Conservation (phyloP, 2,113 vertebrate genomes). For the Anhinga anhinga region DNA sequence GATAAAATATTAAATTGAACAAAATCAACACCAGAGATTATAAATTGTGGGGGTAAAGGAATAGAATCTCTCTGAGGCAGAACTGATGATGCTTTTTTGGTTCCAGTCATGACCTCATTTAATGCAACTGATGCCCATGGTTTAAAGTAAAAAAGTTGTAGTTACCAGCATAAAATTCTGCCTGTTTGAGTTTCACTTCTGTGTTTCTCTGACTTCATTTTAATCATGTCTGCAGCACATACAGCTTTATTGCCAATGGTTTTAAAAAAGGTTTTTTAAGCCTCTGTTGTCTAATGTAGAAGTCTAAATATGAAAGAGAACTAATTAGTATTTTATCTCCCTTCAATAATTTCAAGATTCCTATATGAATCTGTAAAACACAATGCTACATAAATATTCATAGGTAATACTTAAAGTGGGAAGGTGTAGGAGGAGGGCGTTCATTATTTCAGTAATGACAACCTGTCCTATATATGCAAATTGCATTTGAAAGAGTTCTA, state of each 20-base stretch:
- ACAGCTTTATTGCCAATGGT: background rate
- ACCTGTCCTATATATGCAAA: background rate
- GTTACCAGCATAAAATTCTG: background rate
- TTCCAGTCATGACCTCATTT: background rate
- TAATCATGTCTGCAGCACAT: rapidly evolving
- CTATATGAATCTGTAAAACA: background rate
- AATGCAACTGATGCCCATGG: background rate
- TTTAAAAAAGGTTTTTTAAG: background rate
- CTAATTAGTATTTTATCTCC: background rate
- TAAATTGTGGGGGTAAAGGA: background rate
- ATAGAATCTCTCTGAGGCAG: background rate
- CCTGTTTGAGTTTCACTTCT: background rate
- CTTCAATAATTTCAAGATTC: background rate
- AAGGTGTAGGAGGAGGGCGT: background rate
- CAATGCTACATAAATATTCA: background rate
- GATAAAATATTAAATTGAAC: background rate
- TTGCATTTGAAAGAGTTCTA: background rate
- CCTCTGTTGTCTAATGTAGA: rapidly evolving
- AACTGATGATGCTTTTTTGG: background rate
- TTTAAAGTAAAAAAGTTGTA: background rate
- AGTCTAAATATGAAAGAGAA: background rate
- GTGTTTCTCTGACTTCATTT: background rate
- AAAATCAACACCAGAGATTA: background rate
- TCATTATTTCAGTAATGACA: background rate
- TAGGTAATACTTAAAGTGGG: background rate